These are phyloP conservation scores for Trachelus troglodyta DNA, from an alignment of 2,888 invertebrate genomes.

Conservation along the genomic window DNA sequence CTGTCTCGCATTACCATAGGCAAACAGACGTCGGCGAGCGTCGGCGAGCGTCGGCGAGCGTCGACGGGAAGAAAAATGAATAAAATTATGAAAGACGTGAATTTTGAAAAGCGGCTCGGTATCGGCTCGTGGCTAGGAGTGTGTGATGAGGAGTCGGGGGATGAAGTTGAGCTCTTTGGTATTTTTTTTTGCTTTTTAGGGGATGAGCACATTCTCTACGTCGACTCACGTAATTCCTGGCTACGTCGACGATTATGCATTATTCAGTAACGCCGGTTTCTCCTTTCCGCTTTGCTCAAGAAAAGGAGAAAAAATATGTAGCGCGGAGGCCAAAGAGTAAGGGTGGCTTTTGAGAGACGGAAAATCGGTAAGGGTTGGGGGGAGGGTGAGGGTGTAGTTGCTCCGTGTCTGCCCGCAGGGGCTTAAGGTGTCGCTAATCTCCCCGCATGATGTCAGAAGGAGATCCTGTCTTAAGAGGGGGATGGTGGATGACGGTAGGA, in stretches of 20 bases:
- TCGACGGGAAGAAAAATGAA: slow-evolving; percentile 38
- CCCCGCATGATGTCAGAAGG: slow-evolving; percentile 4
- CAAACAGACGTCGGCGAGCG: slow-evolving; percentile 41
- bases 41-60: slow-evolving; percentile 25
- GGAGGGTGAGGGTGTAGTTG: not conserved
- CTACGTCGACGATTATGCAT: not conserved
- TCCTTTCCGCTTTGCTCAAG: not conserved
- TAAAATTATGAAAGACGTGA: slow-evolving; percentile 53
- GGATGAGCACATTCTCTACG: not conserved
- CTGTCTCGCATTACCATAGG: slow-evolving; percentile 50
- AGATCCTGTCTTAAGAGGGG: not conserved
- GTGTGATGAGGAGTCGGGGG: not conserved
- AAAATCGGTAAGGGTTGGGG: not conserved
- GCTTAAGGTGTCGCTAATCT: slow-evolving; percentile 12
- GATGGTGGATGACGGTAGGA: not conserved
- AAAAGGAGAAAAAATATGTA: not conserved
- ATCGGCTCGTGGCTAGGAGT: not conserved
- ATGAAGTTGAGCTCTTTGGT: not conserved
- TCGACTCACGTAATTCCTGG: not conserved
- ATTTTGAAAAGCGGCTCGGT: slow-evolving; percentile 33
- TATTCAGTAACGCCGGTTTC: not conserved
- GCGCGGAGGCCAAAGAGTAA: not conserved
- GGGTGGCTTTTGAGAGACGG: not conserved
- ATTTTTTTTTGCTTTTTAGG: not conserved
- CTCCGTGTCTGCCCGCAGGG: slow-evolving; percentile 7